These are phyloP conservation scores for Drosophila dives DNA, from an alignment of 2,888 invertebrate genomes.

Conservation along the genomic window DNA sequence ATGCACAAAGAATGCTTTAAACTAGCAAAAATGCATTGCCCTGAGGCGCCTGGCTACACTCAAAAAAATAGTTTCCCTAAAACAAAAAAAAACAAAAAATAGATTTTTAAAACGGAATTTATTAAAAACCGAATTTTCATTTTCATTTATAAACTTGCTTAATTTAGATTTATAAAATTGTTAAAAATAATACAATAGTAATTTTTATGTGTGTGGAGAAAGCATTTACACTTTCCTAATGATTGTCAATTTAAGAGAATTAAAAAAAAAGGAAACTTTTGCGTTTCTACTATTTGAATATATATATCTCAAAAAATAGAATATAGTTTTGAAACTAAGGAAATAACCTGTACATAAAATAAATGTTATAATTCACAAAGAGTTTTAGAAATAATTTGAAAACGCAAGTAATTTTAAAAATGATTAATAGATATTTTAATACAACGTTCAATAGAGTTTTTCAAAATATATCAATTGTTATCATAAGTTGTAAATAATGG, in stretches of 20 bases:
- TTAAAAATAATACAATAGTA: neutral
- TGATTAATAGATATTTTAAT: neutral
- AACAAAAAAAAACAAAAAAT: no score
- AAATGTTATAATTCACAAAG: neutral
- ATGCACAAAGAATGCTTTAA: constrained; percentile 3
- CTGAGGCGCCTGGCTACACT: neutral
- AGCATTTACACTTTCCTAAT: neutral
- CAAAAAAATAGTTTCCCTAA: neutral
- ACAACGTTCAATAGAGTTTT: neutral
- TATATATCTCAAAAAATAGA: neutral
- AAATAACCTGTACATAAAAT: no score
- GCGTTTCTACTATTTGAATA: neutral
- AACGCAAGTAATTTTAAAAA: fast-evolving
- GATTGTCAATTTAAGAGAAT: neutral
- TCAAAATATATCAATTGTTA: neutral
- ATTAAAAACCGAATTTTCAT: fast-evolving
- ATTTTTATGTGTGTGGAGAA: neutral
- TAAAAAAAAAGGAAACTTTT: neutral
- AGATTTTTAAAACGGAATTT: neutral
- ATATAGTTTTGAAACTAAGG: neutral
- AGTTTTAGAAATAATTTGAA: neutral
- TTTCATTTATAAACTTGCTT: neutral
- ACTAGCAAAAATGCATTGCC: no score
- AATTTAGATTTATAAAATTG: neutral
- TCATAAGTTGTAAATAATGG: neutral